These are phyloP conservation scores for Enoplosus armatus DNA, from an alignment of 2,797 vertebrate species.

Conservation along the genomic window DNA sequence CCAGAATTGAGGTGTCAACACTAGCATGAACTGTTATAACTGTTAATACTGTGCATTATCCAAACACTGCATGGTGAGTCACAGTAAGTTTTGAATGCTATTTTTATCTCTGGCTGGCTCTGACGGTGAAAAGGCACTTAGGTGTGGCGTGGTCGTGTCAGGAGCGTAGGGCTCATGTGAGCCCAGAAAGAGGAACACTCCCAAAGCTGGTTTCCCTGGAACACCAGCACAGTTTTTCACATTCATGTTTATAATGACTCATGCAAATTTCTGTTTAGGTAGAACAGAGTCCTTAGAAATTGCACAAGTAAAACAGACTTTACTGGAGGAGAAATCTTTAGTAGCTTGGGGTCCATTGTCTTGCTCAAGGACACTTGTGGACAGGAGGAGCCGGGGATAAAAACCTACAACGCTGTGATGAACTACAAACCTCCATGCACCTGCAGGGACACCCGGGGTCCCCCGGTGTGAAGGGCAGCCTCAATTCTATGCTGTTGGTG, in stretches of 20 bases:
- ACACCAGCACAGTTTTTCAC: background rate
- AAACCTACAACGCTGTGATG: background rate
- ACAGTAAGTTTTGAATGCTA: background rate
- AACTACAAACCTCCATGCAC: background rate
- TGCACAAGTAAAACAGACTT: too few species aligned
- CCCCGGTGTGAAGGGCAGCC: too few species aligned
- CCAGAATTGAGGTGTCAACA: too few species aligned
- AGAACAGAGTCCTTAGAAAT: too few species aligned
- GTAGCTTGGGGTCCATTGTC: background rate
- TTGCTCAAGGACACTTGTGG: too few species aligned
- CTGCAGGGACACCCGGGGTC: background rate
- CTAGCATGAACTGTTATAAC: too few species aligned
- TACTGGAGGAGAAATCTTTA: too few species aligned
- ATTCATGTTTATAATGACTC: too few species aligned
- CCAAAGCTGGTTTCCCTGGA: background rate
- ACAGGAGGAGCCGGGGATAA: background rate
- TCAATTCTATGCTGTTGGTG: too few species aligned
- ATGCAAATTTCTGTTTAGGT: background rate
- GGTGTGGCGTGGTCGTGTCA: background rate
- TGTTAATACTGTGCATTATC: background rate
- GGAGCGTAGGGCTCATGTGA: background rate
- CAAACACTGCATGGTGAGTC: background rate
- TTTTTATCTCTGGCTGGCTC: background rate
- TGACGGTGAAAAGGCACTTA: background rate
- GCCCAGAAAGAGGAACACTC: constrained; percentile 23